Evolutionary conservation across 1,140 invertebrate genomes (phyloP).

Genomic region (Pectinophora gossypiella): DNA sequence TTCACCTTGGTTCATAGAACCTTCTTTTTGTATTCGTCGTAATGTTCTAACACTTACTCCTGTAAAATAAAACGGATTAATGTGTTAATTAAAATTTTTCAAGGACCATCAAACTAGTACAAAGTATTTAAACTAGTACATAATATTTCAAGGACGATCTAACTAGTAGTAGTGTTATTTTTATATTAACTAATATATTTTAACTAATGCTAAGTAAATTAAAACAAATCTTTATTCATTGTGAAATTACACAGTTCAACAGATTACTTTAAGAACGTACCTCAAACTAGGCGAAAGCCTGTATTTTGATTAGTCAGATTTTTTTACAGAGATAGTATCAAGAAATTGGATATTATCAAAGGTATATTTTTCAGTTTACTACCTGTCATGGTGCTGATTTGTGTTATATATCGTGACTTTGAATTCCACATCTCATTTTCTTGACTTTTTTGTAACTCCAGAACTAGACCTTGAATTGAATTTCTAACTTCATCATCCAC

Average conservation of each 20-base stretch:
- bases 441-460: neutral
- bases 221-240: neutral
- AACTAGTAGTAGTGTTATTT: neutral
- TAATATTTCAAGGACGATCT: neutral
- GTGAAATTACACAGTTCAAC: neutral
- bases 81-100: neutral
- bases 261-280: no score
- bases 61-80: neutral
- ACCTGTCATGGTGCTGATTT: neutral
- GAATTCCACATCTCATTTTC: neutral
- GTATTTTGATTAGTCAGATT: no score
- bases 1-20: neutral
- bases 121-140: neutral
- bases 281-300: no score
- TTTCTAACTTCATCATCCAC: neutral
- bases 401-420: neutral
- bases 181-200: no score
- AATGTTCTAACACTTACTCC: constrained; percentile 1
- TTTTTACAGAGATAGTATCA: no score
- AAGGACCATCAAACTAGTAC: neutral
- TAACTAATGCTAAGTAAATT: neutral
- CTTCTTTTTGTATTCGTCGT: neutral
- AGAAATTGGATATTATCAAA: neutral
- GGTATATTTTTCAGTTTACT: neutral
- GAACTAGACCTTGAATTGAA: neutral